Conservation (phyloP, 2,797 vertebrate genomes). For the Cossypha dichroa region DNA sequence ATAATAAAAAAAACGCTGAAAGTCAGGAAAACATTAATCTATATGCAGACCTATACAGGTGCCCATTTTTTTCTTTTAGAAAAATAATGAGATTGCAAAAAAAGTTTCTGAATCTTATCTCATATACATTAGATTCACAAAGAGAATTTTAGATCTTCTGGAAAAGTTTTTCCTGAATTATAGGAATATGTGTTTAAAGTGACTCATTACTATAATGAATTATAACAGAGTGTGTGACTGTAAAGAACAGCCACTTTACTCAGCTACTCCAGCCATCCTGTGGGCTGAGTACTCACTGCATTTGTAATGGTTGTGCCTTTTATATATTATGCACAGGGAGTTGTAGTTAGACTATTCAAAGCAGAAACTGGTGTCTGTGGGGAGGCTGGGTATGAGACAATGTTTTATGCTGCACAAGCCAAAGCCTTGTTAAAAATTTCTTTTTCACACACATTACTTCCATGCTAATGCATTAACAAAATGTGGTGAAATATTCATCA, state of each 20-base stretch:
- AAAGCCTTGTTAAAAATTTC: background rate
- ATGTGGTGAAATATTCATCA: background rate
- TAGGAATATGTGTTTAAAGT: background rate
- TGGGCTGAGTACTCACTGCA: background rate
- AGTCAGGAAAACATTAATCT: background rate
- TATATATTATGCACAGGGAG: background rate
- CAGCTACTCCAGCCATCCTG: background rate
- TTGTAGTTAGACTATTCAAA: slow-evolving; percentile 2
- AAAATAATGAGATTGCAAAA: background rate
- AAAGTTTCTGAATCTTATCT: background rate
- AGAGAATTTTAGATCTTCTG: background rate
- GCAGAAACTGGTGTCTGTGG: background rate
- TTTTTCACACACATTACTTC: background rate
- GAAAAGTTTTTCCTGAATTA: background rate
- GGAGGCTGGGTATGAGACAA: background rate
- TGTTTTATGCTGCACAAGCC: background rate
- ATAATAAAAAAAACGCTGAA: background rate
- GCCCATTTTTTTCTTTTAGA: background rate
- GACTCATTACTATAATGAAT: background rate
- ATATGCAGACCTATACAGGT: background rate
- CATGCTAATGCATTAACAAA: background rate
- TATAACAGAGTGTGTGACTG: background rate
- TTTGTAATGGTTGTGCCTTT: background rate
- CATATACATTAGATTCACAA: background rate
- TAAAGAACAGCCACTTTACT: background rate